Base-by-base conservation (phyloP, 2,113 vertebrate genomes). In the Callithrix jacchus region DNA sequence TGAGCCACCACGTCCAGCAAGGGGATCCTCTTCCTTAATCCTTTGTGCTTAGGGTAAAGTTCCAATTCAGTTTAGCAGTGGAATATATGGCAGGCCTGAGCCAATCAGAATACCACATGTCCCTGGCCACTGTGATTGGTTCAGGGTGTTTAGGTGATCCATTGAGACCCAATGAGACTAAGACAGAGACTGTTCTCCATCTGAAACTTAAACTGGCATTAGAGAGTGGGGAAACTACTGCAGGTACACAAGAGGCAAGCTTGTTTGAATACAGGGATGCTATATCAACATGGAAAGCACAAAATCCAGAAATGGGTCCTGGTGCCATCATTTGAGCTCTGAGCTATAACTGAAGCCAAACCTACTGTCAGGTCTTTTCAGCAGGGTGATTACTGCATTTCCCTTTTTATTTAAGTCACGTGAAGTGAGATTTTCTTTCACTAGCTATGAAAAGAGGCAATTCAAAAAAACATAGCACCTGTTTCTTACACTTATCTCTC, bases 371-470 rank as follows among this genome's bases (percentile, higher is more conserved):
- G 32, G 17, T 32, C 27, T 81, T 70, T 66, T 89, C 64, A 71
- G 20, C 20, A 79, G 40, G 40, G 25, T 20, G 54, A 71, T 61
- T 27, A 66, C 32, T 88, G 32, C 74, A 54, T 92, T 87, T 54
- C 25, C 8, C 40, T 94, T 85, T 83, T 76, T 23, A 74, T 16
- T n/a, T 82, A 94, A n/a, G 42, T 45, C 37, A 68, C 23, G 11
- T 70, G 32, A 23, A 88, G 17, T 79, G 8, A 77, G 13, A 4
- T 30, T 89, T 95, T 82, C 66, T 93, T 91, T 95, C 49, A 52
- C 37, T 58, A 88, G 13, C 37, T 74, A 64, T 6, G 73, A 25
- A 82, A 84, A 66, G 16, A 64, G 27, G 23, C 27, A 66, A 58
- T n/a, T 42, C 66, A 92, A 83, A 86, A 45, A 93, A 30, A 90